Percentiles rank a stretch among this genome's conserved stretches.
phyloP scores from a whole-genome alignment of 2,888 invertebrate species.

The Galeopsomyia nigrocyanea region DNA sequence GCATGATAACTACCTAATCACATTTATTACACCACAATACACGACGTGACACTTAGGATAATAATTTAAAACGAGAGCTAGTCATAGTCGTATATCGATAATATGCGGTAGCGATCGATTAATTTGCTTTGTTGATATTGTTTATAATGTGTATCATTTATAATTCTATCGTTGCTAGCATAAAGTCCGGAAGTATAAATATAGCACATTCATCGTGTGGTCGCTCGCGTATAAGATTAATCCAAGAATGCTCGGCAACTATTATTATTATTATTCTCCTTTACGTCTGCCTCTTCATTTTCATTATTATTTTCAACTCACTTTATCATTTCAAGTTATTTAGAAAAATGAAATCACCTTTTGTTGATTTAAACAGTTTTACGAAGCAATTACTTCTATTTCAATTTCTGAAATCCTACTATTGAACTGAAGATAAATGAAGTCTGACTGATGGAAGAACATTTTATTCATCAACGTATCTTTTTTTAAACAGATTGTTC shows the following conservation, averaged over 20 bases:
- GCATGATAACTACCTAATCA: conserved; percentile 59
- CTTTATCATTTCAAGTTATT: conserved; percentile 7
- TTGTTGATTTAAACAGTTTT: background rate
- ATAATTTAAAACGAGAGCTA: conserved; percentile 65
- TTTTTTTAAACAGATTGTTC: background rate
- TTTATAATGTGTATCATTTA: conserved; percentile 45
- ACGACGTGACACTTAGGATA: conserved; percentile 65
- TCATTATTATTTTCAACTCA: conserved; percentile 17
- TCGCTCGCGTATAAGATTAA: conserved; percentile 56
- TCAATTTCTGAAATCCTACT: no score
- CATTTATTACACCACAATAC: conserved; percentile 69
- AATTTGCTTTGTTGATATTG: conserved; percentile 43
- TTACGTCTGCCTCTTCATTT: conserved; percentile 2
- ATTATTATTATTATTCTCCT: background rate
- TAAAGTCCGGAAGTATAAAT: conserved; percentile 63
- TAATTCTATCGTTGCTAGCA: conserved; percentile 39
- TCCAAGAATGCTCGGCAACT: conserved; percentile 38
- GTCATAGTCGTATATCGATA: conserved; percentile 55
- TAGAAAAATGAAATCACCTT: conserved; percentile 41
- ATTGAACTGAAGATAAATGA: no score
- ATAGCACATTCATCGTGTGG: conserved; percentile 61
- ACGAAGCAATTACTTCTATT: background rate
- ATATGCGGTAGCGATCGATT: conserved; percentile 45
- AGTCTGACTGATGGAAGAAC: background rate
- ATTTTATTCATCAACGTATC: background rate